These are phyloP conservation scores for Apodemus agrarius DNA, from an alignment of 2,797 vertebrate species.

Conservation along the genomic window DNA sequence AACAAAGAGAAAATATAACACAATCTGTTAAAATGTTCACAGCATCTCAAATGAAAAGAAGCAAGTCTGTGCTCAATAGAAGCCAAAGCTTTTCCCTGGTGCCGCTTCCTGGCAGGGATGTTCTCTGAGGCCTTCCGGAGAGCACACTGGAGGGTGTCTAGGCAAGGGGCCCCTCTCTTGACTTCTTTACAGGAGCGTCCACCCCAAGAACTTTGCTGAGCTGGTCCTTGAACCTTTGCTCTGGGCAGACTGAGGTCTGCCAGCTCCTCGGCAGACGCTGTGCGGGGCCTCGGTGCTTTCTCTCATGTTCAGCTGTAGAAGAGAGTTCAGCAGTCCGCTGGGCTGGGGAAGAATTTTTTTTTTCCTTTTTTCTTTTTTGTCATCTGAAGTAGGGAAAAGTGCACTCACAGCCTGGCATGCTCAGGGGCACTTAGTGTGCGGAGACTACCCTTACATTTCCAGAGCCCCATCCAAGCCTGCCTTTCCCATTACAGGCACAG, in stretches of 20 bases:
- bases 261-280: not conserved
- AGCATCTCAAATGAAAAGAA: constrained; percentile 16
- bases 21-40: not conserved
- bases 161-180: not conserved
- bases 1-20: constrained; percentile 16
- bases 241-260: not conserved
- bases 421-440: not conserved
- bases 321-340: not conserved
- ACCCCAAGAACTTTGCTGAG: not conserved
- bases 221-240: not conserved
- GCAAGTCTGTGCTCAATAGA: not conserved
- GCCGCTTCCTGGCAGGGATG: not conserved
- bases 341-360: not conserved
- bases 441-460: constrained; percentile 54
- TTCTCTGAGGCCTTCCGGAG: not conserved
- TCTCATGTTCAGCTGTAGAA: not conserved
- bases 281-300: not conserved
- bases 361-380: not conserved
- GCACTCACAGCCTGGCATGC: constrained; percentile 25
- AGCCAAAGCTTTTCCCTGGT: constrained; percentile 13
- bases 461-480: constrained; percentile 4
- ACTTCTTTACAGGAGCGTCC: not conserved
- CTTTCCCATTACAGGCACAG: constrained; percentile 40
- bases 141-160: not conserved
- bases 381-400: constrained; percentile 24